Conservation (phyloP, 2,113 vertebrate species). For the Vireo altiloquus region DNA sequence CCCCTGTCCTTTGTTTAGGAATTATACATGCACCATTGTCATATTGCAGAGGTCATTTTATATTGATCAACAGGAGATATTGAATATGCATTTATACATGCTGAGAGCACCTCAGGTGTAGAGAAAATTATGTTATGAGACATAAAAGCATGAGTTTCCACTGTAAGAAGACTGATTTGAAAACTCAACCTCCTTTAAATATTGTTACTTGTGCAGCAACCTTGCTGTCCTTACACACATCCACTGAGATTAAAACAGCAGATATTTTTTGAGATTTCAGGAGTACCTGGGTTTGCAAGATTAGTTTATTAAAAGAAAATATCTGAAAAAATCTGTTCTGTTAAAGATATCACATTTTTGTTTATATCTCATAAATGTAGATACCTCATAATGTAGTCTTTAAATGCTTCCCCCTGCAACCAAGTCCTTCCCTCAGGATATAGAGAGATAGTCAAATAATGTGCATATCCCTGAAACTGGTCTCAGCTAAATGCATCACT, state of each 20-base stretch:
- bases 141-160: not conserved
- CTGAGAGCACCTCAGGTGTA: not conserved
- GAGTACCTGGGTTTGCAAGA: not conserved
- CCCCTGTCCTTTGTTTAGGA: not conserved
- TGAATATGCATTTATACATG: constrained; percentile 23
- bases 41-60: not conserved
- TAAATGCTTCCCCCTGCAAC: not conserved
- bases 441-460: not conserved
- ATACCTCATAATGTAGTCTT: not conserved
- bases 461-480: not conserved
- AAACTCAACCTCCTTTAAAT: not conserved
- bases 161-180: not conserved
- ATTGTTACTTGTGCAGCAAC: not conserved
- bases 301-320: not conserved
- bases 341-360: not conserved
- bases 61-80: not conserved
- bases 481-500: not conserved
- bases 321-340: not conserved
- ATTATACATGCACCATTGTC: not conserved
- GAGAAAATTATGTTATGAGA: not conserved
- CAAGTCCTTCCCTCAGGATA: not conserved
- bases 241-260: not conserved
- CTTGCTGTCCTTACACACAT: not conserved
- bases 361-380: not conserved
- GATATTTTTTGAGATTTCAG: not conserved